Evolutionary conservation across 1,140 invertebrate genomes (phyloP).

Genomic region (Eriosoma lanigerum): DNA sequence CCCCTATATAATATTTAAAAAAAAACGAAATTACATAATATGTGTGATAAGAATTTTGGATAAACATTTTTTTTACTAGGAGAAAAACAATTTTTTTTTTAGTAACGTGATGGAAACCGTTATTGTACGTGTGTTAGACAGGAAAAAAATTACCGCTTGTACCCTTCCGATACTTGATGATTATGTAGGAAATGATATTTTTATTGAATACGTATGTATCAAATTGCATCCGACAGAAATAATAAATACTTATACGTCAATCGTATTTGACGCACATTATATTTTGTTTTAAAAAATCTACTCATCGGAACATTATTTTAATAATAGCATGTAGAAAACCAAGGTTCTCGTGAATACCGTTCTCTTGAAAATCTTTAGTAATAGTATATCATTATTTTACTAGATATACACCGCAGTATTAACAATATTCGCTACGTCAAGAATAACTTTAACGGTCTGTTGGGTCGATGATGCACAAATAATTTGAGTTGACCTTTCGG

Average conservation of each 20-base stretch:
- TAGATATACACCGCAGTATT: not conserved
- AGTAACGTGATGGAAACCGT: not conserved
- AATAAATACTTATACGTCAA: no score
- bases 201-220: no score
- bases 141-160: not conserved
- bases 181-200: no score
- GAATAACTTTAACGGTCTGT: slow-evolving; percentile 44
- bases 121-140: not conserved
- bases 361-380: not conserved
- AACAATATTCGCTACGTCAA: not conserved
- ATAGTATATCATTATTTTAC: not conserved
- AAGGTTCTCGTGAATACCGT: slow-evolving; percentile 5
- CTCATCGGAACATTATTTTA: not conserved
- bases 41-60: no score
- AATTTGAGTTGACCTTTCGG: slow-evolving; percentile 24
- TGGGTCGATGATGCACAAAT: not conserved
- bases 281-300: not conserved
- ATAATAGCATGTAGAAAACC: not conserved
- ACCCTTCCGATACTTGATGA: no score
- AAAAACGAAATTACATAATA: no score
- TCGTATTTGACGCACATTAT: no score
- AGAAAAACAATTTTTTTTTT: no score
- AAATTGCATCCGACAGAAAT: no score
- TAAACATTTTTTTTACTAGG: no score
- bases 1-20: not conserved